Conservation (phyloP, 2,888 invertebrate genomes). For the Hyposoter dolosus region DNA sequence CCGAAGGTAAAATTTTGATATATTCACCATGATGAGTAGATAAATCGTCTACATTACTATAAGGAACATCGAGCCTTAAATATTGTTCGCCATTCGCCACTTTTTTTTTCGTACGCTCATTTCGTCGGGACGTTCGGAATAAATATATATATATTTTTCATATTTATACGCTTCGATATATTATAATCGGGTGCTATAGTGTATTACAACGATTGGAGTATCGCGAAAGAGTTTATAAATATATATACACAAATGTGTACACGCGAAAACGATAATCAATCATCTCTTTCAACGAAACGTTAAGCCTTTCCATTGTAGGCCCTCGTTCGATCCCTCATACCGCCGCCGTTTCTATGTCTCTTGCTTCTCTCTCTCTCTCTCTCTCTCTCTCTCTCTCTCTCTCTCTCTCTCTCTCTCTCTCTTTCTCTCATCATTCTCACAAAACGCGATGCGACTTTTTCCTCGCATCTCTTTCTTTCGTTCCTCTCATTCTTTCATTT, state of each 20-base stretch:
- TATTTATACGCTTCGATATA: slow-evolving; percentile 62
- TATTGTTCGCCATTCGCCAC: slow-evolving; percentile 30
- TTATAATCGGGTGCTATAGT: slow-evolving; percentile 35
- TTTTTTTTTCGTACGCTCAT: slow-evolving; percentile 29
- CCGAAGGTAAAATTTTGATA: neutral
- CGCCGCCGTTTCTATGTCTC: slow-evolving; percentile 46
- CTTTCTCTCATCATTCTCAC: neutral
- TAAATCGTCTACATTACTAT: slow-evolving; percentile 5
- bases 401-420: slow-evolving; percentile 20
- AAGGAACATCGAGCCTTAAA: slow-evolving; percentile 35
- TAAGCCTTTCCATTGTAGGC: slow-evolving; percentile 71
- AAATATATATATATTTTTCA: slow-evolving; percentile 57
- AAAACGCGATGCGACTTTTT: slow-evolving; percentile 16
- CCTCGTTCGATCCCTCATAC: slow-evolving; percentile 64
- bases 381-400: slow-evolving; percentile 33
- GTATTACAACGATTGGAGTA: slow-evolving; percentile 59
- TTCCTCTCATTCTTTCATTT: slow-evolving; percentile 2
- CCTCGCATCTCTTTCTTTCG: neutral
- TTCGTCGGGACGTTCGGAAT: slow-evolving; percentile 44
- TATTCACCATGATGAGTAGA: neutral
- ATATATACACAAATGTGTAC: slow-evolving; percentile 12
- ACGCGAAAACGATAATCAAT: slow-evolving; percentile 69
- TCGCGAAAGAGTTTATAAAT: slow-evolving; percentile 51
- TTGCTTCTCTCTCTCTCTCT: slow-evolving; percentile 45
- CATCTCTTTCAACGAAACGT: slow-evolving; percentile 70